Conservation (phyloP, 1,140 invertebrate genomes). For the Lineus longissimus region DNA sequence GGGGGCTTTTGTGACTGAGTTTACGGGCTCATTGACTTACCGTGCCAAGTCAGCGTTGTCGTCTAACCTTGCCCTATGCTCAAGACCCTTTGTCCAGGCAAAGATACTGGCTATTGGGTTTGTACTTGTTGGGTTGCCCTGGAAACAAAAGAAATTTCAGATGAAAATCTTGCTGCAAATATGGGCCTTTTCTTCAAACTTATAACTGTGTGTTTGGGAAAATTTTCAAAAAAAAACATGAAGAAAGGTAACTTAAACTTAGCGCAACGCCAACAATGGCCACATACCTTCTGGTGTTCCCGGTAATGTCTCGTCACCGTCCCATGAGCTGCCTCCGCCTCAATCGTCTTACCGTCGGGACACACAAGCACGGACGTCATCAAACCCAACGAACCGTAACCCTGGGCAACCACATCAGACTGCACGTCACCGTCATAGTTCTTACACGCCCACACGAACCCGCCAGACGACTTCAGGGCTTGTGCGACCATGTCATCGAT, state of each 20-base stretch:
- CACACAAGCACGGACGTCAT: conserved; percentile 55
- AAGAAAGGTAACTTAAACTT: too few species aligned
- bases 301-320: conserved; percentile 60
- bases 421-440: conserved; percentile 99
- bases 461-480: conserved; percentile 94
- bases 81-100: conserved; percentile 88
- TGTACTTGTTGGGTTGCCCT: conserved; percentile 54
- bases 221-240: conserved; percentile 8
- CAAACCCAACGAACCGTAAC: conserved; percentile 54
- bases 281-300: conserved; percentile 80
- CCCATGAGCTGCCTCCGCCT: conserved; percentile 55
- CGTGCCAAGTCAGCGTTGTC: conserved; percentile 70
- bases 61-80: conserved; percentile 91
- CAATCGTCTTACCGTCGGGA: conserved; percentile 56
- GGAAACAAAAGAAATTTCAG: too few species aligned
- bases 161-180: too few species aligned
- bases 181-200: too few species aligned
- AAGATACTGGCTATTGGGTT: conserved; percentile 82
- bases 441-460: conserved; percentile 99
- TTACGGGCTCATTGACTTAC: conserved; percentile 18
- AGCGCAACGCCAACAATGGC: too few species aligned
- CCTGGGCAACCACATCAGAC: conserved; percentile 95
- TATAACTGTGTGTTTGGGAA: not conserved
- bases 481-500: conserved; percentile 99
- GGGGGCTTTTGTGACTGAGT: too few species aligned